Evolutionary conservation across 2,888 invertebrate species (phyloP).

Genomic region (Drosophila paranaensis): DNA sequence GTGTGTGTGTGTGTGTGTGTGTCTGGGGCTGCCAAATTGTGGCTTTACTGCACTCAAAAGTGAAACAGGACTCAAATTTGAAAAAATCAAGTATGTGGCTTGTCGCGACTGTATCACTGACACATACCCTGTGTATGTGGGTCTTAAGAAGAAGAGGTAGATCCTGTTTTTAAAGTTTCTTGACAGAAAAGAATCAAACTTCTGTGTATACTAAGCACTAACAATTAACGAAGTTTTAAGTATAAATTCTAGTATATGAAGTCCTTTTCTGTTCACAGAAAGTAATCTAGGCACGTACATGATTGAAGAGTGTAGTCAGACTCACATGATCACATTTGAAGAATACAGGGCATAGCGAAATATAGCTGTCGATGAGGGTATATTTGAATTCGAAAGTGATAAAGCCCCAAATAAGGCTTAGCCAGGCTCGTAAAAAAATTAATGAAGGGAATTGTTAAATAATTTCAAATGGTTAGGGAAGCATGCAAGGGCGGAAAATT

Average conservation of each 20-base stretch:
- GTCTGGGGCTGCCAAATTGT: constrained; percentile 56
- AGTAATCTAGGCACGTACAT: not conserved
- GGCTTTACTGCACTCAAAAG: constrained; percentile 46
- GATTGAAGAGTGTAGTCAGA: not conserved
- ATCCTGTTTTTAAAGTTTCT: too few species aligned
- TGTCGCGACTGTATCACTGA: too few species aligned
- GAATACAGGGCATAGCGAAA: not conserved
- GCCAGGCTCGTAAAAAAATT: not conserved
- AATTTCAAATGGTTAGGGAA: not conserved
- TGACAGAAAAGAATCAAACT: too few species aligned
- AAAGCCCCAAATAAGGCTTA: not conserved
- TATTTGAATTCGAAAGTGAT: not conserved
- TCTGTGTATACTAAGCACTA: not conserved
- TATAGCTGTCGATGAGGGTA: not conserved
- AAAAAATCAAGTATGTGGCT: not conserved
- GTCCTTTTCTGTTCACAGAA: too few species aligned
- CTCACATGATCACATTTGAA: not conserved
- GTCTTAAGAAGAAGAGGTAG: not conserved
- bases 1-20: constrained; percentile 2
- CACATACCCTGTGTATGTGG: not conserved
- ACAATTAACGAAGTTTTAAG: not conserved
- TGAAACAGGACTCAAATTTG: constrained; percentile 24
- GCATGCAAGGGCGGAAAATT: not conserved
- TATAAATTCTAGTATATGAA: too few species aligned
- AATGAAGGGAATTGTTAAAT: not conserved